A percentile compares a stretch with the other conserved stretches of the same genome.
These are phyloP conservation scores for Craseonycteris thonglongyai DNA, from an alignment of 2,113 vertebrate species.

Conservation along the genomic window DNA sequence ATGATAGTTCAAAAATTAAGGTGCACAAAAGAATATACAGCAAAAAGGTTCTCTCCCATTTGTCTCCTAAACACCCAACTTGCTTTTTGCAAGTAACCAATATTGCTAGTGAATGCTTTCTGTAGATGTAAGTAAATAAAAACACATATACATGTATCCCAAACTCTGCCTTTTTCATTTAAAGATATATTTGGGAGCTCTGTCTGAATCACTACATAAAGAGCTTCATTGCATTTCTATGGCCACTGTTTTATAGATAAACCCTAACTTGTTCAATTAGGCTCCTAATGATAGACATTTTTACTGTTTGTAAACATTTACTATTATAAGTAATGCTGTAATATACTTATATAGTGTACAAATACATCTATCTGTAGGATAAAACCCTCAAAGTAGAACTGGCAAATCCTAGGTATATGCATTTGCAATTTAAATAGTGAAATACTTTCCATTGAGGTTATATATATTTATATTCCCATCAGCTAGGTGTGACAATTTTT, in stretches of 20 bases:
- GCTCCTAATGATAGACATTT: neutral
- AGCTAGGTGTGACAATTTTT: neutral
- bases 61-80: neutral
- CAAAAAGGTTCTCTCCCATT: neutral
- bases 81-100: neutral
- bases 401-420: neutral
- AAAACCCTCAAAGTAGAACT: neutral
- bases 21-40: neutral
- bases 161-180: neutral
- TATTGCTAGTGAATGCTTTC: neutral
- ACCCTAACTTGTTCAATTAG: neutral
- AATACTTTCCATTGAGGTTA: neutral
- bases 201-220: neutral
- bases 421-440: neutral
- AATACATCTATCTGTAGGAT: neutral
- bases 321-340: neutral
- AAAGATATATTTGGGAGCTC: neutral
- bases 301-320: neutral
- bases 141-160: neutral
- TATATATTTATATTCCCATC: neutral
- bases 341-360: neutral
- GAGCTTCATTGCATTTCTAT: neutral
- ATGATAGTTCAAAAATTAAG: neutral
- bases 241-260: neutral
- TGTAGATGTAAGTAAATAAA: neutral